A percentile compares a stretch with the other conserved stretches of the same genome.
Conservation (phyloP, 1,140 invertebrate genomes). For the Elymnias hypermnestra region DNA sequence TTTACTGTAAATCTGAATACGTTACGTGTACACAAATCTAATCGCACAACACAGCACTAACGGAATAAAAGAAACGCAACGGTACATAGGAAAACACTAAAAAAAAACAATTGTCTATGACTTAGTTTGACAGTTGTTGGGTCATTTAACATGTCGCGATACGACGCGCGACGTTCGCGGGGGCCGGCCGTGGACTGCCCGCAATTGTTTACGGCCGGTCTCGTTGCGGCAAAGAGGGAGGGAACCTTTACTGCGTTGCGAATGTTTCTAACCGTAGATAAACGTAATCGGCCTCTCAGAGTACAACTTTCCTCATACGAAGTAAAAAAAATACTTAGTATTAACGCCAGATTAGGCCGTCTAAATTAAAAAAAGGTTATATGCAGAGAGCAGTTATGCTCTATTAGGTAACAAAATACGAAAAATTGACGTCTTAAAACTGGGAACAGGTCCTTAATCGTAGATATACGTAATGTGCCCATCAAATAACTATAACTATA, state of each 20-base stretch:
- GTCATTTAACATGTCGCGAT: constrained; percentile 15
- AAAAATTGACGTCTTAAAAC: too few relatives aligned
- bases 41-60: constrained; percentile 47
- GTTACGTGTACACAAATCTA: constrained; percentile 32
- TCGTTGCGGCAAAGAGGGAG: constrained; percentile 36
- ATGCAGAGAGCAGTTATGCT: too few relatives aligned
- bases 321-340: too few relatives aligned
- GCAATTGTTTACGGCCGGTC: constrained; percentile 64
- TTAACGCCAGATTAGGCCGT: too few relatives aligned
- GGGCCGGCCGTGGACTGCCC: constrained; percentile 53
- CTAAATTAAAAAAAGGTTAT: too few relatives aligned
- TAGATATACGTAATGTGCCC: too few relatives aligned
- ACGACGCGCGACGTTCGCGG: constrained; percentile 45
- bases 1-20: constrained; percentile 24
- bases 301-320: too few relatives aligned
- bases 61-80: constrained; percentile 31
- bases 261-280: not conserved
- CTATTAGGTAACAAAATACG: too few relatives aligned
- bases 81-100: constrained; percentile 31
- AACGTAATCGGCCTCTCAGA: not conserved
- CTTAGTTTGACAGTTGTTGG: constrained; percentile 12
- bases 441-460: too few relatives aligned
- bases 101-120: constrained; percentile 46
- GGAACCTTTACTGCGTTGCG: constrained; percentile 20
- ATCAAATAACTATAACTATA: too few relatives aligned